Conservation (phyloP, 2,113 vertebrate genomes). For the Alectura lathami region DNA sequence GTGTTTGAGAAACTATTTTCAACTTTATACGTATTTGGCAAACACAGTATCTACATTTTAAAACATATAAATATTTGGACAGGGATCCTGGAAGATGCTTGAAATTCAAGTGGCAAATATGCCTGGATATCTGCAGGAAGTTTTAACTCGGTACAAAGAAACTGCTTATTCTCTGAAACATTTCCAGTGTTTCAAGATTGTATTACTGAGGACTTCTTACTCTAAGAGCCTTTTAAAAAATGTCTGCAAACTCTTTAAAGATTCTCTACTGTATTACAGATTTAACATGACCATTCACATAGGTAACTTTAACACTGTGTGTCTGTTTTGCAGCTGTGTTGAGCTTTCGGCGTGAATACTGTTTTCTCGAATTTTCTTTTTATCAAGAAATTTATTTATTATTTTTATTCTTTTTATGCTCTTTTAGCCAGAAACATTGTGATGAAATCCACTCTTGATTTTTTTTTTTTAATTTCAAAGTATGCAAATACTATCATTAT, state of each 20-base stretch:
- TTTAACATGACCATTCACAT: neutral
- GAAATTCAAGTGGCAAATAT: slow-evolving; percentile 16
- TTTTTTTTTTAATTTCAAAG: neutral
- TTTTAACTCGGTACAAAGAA: neutral
- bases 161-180: neutral
- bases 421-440: neutral
- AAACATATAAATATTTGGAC: slow-evolving; percentile 30
- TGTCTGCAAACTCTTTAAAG: neutral
- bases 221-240: neutral
- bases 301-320: neutral
- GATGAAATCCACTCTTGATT: neutral
- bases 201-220: neutral
- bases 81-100: slow-evolving; percentile 9
- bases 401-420: no score
- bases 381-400: no score
- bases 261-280: neutral
- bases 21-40: neutral
- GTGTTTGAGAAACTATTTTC: neutral
- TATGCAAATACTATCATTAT: neutral
- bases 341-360: neutral
- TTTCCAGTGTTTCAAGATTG: neutral
- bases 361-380: neutral
- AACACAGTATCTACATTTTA: slow-evolving; percentile 36
- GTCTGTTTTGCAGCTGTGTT: neutral
- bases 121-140: neutral